Percentiles rank a stretch among this genome's conserved stretches.
Conservation (phyloP, 2,113 vertebrate species). For the Antidorcas marsupialis region DNA sequence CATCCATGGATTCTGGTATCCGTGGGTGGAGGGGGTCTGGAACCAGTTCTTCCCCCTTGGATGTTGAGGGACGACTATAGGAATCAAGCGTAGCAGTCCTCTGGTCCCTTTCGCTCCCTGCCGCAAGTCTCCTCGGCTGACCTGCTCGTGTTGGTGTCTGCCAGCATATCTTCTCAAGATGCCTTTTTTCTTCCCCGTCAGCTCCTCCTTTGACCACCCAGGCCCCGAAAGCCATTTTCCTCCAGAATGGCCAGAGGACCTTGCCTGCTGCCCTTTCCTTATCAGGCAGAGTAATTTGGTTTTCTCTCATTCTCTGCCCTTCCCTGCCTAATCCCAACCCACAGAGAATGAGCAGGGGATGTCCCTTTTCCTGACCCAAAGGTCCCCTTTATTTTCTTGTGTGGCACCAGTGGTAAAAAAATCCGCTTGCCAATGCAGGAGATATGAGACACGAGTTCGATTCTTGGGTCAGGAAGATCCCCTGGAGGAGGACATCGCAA, state of each 20-base stretch:
- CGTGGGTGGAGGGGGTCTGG: background rate
- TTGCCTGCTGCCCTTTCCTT: background rate
- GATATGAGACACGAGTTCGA: background rate
- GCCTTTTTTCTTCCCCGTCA: background rate
- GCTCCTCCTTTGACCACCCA: background rate
- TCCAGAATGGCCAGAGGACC: accelerated
- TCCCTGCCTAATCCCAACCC: background rate
- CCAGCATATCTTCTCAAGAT: background rate
- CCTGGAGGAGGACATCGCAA: background rate
- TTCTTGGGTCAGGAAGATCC: background rate
- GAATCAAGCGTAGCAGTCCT: no score
- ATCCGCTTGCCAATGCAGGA: background rate
- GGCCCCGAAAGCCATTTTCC: background rate
- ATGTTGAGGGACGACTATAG: background rate
- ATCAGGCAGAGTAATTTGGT: accelerated
- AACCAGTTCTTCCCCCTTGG: background rate
- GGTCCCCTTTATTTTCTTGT: background rate
- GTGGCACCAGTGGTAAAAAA: background rate
- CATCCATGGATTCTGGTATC: background rate
- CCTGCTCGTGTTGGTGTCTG: background rate
- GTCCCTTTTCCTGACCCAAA: background rate
- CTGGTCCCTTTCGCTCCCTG: accelerated
- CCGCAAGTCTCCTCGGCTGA: background rate
- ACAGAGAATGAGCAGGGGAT: background rate
- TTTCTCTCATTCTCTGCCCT: background rate